Base-by-base conservation (phyloP, 2,113 vertebrate species). In the Oplegnathus fasciatus region DNA sequence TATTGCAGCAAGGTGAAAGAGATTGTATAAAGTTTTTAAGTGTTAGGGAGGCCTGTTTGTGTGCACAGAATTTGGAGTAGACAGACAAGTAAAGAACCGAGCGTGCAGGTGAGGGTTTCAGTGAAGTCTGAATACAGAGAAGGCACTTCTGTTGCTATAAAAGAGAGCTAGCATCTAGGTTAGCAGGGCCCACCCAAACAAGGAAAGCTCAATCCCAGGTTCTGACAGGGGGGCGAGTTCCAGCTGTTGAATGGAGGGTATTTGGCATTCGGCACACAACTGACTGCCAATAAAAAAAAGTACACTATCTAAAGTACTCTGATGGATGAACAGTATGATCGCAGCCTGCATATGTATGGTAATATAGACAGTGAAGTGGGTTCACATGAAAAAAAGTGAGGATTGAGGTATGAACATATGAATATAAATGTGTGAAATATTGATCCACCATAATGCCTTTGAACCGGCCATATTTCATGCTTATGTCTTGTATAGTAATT, bases 401-500 rank as follows among this genome's bases (percentile, higher is more conserved):
- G 82, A 78, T 64, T 77, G 72, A 90, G 83, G 50, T 88, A 83
- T 42, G 82, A 92, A 90, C 77, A 85, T 90, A 93, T 94, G 89
- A 94, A 94, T 94, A 93, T 91, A 92, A 94, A 95, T 93, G 84
- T 82, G 76, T 89, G 86, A 94, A 93, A 93, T 93, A 96, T 94
- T 91, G 94, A 95, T 94, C 89, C 40, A 62, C 79, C 80, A 74
- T 88, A 88, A 89, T 88, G 71, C 76, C 62, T 90, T 80, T 91
- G 87, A 92, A 92, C 82, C 30, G 3, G 80, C 84, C 80, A 89
- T 75, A 86, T 92, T 89, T 89, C 65, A 87, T 74, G 75, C 86
- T 82, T 78, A 71, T 83, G 76, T 86, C 89, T 91, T 88, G 82
- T 92, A 86, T 86, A 88, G 83, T 81, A 89, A 91, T 92, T 92